A percentile compares a stretch with the other conserved stretches of the same genome.
These are phyloP conservation scores for Campoplex capitator DNA, from an alignment of 2,888 invertebrate genomes.

Conservation along the genomic window DNA sequence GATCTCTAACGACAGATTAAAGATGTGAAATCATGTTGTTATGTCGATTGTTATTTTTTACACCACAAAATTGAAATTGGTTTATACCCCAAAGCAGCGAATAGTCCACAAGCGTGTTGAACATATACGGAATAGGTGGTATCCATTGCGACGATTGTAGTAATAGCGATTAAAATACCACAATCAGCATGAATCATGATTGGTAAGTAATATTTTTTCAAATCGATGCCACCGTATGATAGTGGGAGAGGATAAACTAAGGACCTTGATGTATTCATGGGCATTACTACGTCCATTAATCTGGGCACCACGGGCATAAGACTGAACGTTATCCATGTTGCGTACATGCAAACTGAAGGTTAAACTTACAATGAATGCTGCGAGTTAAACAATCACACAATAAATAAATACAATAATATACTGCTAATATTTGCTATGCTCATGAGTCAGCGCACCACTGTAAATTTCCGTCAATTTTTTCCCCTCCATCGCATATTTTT, in stretches of 20 bases:
- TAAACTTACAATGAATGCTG: neutral
- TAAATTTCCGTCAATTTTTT: conserved; percentile 55
- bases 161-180: conserved; percentile 24
- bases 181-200: conserved; percentile 56
- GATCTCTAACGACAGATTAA: conserved; percentile 30
- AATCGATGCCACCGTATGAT: conserved; percentile 47
- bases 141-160: conserved; percentile 56
- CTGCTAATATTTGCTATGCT: neutral
- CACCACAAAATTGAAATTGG: neutral
- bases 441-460: conserved; percentile 30
- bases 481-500: conserved; percentile 49
- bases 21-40: neutral
- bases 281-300: conserved; percentile 54
- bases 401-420: neutral
- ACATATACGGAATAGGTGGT: conserved; percentile 58
- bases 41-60: neutral
- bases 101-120: conserved; percentile 65
- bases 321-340: conserved; percentile 49
- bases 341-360: conserved; percentile 60
- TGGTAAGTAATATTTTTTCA: conserved; percentile 50
- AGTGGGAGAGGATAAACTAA: conserved; percentile 29
- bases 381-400: neutral
- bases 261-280: conserved; percentile 61
- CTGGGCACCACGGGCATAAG: conserved; percentile 52
- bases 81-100: conserved; percentile 58